Base-by-base conservation (phyloP, 2,888 invertebrate species). In the Polia nebulosa region DNA sequence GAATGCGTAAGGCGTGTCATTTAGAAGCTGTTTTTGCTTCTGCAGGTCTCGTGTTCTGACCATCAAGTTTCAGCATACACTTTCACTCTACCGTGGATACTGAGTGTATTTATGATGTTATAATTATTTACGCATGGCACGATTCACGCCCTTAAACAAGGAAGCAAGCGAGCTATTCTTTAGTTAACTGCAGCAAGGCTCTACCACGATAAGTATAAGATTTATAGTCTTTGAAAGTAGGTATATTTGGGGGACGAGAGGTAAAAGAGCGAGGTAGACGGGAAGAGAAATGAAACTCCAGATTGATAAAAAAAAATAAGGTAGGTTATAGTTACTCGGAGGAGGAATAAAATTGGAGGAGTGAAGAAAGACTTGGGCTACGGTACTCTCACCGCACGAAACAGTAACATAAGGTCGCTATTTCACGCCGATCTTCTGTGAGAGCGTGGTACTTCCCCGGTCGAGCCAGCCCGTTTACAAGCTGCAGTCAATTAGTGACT, bases 371-470 rank as follows among this genome's bases (percentile, higher is more conserved):
- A 39, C 11, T 32, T 51, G 15, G 44, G 36, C 65, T 17, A 17
- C 36, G 58, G 53, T 0, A 34, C 58, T 69, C 69, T 76, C 56
- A 75, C 76, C 69, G 47, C 3, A 44, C 52, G 45, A 27, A 22
- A 62, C 52, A 68, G 34, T 41, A 25, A 52, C 59, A 17, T 5
- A 11, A 29, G 13, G 32, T 62, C 17, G 15, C 56, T 41, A 25
- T 22, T 15, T 44, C 0, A 44, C 34, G 55, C 15, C 45, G 53
- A 45, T 63, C 3, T 63, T 15, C 53, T 57, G 53, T 76, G 53
- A 44, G 58, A 59, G 76, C 22, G 63, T 76, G 70, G 63, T 76
- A 63, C 67, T 58, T 41, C 61, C 61, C 67, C 52, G 75, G 67
- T 44, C 41, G 72, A 66, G 59, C 67, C 56, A 49, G 64, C 72